These are phyloP conservation scores for Oryzias sinensis DNA, from an alignment of 2,797 vertebrate genomes.

Conservation along the genomic window DNA sequence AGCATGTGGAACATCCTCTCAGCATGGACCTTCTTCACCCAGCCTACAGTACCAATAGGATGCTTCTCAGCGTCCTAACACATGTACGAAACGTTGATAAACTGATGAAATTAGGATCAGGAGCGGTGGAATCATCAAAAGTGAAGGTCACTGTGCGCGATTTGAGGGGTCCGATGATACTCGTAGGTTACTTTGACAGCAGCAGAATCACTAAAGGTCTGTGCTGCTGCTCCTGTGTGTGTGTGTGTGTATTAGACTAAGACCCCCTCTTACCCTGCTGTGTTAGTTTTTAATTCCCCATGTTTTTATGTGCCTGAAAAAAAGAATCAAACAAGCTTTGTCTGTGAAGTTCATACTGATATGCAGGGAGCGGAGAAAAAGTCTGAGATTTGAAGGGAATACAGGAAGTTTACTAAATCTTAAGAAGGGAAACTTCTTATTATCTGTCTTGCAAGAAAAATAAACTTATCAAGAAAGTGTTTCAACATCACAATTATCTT, in stretches of 20 bases:
- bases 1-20: slow-evolving; percentile 65
- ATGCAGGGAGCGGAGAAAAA: slow-evolving; percentile 47
- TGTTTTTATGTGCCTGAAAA: slow-evolving; percentile 47
- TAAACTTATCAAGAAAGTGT: too few species aligned
- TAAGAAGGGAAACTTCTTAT: not conserved
- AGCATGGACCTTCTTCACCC: slow-evolving; percentile 64
- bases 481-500: too few species aligned
- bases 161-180: slow-evolving; percentile 31
- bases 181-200: slow-evolving; percentile 31
- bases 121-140: slow-evolving; percentile 27
- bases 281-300: slow-evolving; percentile 53
- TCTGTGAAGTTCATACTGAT: slow-evolving; percentile 51
- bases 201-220: slow-evolving; percentile 33
- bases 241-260: slow-evolving; percentile 10
- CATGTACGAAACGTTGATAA: slow-evolving; percentile 43
- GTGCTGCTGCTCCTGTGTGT: slow-evolving; percentile 28
- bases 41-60: slow-evolving; percentile 37
- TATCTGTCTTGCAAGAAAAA: slow-evolving; percentile 3
- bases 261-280: slow-evolving; percentile 49
- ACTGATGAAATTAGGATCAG: slow-evolving; percentile 24
- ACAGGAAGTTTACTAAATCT: slow-evolving; percentile 10
- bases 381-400: slow-evolving; percentile 35
- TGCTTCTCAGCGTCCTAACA: slow-evolving; percentile 53
- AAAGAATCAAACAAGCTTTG: slow-evolving; percentile 24
- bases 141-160: slow-evolving; percentile 19